Conservation (phyloP, 2,888 invertebrate genomes). For the Tribolium freemani region DNA sequence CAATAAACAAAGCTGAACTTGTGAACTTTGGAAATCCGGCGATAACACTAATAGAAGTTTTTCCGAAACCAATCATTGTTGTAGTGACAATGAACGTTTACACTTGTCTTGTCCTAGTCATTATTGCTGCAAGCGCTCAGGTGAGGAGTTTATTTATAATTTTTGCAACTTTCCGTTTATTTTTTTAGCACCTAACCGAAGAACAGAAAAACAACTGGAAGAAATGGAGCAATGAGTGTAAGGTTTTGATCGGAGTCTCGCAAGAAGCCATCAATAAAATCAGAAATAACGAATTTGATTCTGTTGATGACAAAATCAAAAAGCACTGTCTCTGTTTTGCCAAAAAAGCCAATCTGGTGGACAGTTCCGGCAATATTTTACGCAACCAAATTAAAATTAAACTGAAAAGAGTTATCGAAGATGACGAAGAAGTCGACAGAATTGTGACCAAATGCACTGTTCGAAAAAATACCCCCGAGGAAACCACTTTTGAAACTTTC, state of each 20-base stretch:
- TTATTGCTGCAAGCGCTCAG: not conserved
- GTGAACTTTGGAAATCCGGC: not conserved
- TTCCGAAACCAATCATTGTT: not conserved
- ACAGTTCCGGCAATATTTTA: not conserved
- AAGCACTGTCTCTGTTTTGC: not conserved
- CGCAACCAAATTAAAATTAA: not conserved
- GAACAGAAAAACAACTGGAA: not conserved
- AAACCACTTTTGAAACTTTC: not conserved
- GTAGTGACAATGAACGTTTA: not conserved
- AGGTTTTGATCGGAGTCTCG: not conserved
- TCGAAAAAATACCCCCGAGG: not conserved
- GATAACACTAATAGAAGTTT: not conserved
- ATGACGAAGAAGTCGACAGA: not conserved
- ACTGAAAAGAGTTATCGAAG: not conserved
- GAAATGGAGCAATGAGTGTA: not conserved
- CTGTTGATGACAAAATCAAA: not conserved
- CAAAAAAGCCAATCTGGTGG: not conserved
- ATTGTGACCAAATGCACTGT: not conserved
- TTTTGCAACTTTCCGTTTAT: not conserved
- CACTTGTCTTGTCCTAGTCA: not conserved
- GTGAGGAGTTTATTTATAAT: not conserved
- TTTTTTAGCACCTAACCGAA: not conserved
- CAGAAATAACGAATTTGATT: not conserved
- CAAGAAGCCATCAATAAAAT: not conserved
- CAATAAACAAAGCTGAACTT: not conserved